phyloP scores from a whole-genome alignment of 1,140 invertebrate genomes.

The Bemisia tabaci region DNA sequence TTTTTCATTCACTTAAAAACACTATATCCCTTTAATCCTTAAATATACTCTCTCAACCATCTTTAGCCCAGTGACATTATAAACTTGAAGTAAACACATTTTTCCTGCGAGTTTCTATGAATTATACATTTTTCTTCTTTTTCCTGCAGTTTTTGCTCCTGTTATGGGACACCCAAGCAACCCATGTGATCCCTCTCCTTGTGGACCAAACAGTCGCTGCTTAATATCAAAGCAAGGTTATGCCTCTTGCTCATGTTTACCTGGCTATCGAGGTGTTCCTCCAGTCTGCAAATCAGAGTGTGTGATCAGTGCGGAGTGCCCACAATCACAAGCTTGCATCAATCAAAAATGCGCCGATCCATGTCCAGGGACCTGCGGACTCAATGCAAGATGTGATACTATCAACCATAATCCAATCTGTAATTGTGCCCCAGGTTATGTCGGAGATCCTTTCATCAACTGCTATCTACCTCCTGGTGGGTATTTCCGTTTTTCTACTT shows the following conservation, averaged over 20 bases:
- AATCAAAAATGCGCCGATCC: conserved; percentile 65
- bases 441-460: conserved; percentile 65
- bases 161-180: conserved; percentile 22
- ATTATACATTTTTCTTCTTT: no score
- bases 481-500: conserved; percentile 2
- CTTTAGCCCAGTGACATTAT: no score
- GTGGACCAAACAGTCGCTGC: conserved; percentile 64
- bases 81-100: no score
- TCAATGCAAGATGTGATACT: conserved; percentile 54
- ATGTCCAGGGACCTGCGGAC: conserved; percentile 61
- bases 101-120: no score
- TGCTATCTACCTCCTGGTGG: conserved; percentile 40
- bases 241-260: conserved; percentile 64
- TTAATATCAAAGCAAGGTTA: conserved; percentile 50
- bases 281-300: conserved; percentile 68
- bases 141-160: no score
- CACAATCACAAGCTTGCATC: conserved; percentile 57
- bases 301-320: conserved; percentile 62
- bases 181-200: conserved; percentile 50
- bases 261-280: conserved; percentile 59
- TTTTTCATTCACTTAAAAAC: no score
- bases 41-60: no score
- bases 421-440: conserved; percentile 52
- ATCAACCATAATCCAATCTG: conserved; percentile 74
- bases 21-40: no score